These are phyloP conservation scores for Lycocorax pyrrhopterus DNA, from an alignment of 2,113 vertebrate genomes.

Conservation along the genomic window DNA sequence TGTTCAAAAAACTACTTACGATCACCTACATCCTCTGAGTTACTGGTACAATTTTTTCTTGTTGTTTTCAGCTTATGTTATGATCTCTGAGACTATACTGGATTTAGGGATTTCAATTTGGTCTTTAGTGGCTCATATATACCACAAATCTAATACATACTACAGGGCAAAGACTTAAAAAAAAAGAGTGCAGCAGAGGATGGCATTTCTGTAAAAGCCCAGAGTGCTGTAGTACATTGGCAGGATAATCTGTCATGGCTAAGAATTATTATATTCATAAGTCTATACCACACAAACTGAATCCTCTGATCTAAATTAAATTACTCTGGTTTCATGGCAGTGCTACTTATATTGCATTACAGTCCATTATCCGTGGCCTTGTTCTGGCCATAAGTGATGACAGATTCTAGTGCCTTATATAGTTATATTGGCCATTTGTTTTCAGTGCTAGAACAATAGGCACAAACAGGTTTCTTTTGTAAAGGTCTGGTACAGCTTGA, in stretches of 20 bases:
- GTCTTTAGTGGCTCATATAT: background rate
- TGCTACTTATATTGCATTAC: background rate
- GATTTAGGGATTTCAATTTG: conserved; percentile 13
- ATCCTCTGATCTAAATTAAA: conserved; percentile 30
- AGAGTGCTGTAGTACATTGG: background rate
- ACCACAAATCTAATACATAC: background rate
- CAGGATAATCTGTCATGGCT: background rate
- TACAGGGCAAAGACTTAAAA: background rate
- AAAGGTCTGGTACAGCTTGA: background rate
- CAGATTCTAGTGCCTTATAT: background rate
- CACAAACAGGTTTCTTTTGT: background rate
- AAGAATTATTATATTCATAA: conserved; percentile 35
- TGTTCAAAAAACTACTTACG: background rate
- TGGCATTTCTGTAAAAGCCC: conserved; percentile 1
- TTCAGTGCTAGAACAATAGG: background rate
- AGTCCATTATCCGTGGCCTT: background rate
- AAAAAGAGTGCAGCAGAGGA: background rate
- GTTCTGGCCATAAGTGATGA: background rate
- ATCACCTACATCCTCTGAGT: background rate
- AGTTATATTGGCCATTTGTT: background rate
- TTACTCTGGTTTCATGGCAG: conserved; percentile 1
- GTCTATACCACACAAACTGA: background rate
- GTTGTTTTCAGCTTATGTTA: background rate
- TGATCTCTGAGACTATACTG: background rate
- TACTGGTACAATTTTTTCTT: background rate